A percentile compares a stretch with the other conserved stretches of the same genome.
phyloP scores from a whole-genome alignment of 2,113 vertebrate species.

The Nothobranchius furzeri region DNA sequence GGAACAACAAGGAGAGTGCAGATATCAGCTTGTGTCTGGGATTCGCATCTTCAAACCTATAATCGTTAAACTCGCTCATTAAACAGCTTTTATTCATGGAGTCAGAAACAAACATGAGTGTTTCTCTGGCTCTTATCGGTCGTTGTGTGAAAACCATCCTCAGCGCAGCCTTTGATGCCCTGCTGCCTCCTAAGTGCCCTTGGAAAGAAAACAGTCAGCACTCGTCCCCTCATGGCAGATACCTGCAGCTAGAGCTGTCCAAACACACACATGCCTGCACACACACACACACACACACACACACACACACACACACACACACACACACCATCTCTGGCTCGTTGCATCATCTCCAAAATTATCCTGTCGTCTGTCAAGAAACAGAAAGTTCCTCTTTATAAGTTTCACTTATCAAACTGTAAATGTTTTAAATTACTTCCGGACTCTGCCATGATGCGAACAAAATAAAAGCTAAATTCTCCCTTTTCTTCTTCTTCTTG shows the following conservation, averaged over 20 bases:
- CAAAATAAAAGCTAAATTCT: no score
- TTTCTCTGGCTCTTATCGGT: constrained; percentile 53
- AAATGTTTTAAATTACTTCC: no score
- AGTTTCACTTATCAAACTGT: no score
- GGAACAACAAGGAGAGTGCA: constrained; percentile 2
- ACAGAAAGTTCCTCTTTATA: no score
- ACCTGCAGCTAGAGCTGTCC: constrained; percentile 36
- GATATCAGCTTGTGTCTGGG: constrained; percentile 32
- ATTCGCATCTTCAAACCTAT: neutral
- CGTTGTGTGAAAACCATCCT: constrained; percentile 57
- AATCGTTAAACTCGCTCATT: neutral
- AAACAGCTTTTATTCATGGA: constrained; percentile 13
- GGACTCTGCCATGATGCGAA: no score
- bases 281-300: neutral
- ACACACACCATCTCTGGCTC: neutral
- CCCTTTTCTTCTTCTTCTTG: no score
- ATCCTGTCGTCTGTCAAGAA: no score
- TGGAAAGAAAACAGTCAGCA: constrained; percentile 57
- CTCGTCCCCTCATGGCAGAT: constrained; percentile 50
- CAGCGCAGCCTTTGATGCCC: constrained; percentile 51
- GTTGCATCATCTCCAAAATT: constrained; percentile 32
- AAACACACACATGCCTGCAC: constrained; percentile 10
- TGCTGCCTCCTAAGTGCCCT: constrained; percentile 57
- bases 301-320: neutral
- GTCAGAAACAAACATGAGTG: neutral